These are phyloP conservation scores for Oryzias sinensis DNA, from an alignment of 2,797 vertebrate genomes.

Conservation along the genomic window DNA sequence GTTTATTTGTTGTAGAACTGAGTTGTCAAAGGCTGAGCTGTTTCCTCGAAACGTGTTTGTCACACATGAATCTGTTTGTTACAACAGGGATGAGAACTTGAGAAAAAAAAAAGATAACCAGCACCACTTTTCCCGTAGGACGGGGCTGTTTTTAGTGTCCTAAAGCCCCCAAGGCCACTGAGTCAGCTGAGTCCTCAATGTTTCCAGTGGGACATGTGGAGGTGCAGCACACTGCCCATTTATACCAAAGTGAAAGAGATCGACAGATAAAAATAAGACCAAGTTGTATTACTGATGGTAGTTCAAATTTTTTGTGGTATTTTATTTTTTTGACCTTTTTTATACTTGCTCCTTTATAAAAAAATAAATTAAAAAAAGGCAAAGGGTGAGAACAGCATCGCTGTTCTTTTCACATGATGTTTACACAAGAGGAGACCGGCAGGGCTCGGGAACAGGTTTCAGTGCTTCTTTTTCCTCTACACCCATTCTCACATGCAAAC, in stretches of 20 bases:
- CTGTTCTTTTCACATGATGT: conserved; percentile 49
- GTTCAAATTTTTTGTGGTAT: not conserved
- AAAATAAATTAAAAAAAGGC: conserved; percentile 23
- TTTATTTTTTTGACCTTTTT: conserved; percentile 2
- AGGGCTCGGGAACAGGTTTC: conserved; percentile 58
- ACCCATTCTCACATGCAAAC: conserved; percentile 5
- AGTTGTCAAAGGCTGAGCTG: conserved; percentile 15
- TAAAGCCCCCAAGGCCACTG: conserved; percentile 60
- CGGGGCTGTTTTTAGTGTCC: conserved; percentile 44
- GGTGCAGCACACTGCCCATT: conserved; percentile 14
- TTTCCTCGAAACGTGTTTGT: conserved; percentile 50
- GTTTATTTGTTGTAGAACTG: conserved; percentile 46
- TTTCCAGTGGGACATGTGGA: conserved; percentile 23
- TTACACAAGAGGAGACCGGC: conserved; percentile 61
- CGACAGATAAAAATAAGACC: conserved; percentile 2
- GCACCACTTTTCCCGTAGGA: conserved; percentile 51
- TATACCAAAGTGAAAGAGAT: not conserved
- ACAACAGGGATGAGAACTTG: conserved; percentile 50
- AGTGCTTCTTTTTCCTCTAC: conserved; percentile 20
- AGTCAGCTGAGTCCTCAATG: conserved; percentile 66
- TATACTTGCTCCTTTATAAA: conserved; percentile 16
- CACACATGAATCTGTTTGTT: conserved; percentile 60
- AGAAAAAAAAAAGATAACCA: conserved; percentile 44
- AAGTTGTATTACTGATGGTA: conserved; percentile 3
- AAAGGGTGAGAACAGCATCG: conserved; percentile 52